Percentiles rank a stretch among this genome's conserved stretches.
These are phyloP conservation scores for Lutjanus campechanus DNA, from an alignment of 2,797 vertebrate genomes.

Conservation along the genomic window DNA sequence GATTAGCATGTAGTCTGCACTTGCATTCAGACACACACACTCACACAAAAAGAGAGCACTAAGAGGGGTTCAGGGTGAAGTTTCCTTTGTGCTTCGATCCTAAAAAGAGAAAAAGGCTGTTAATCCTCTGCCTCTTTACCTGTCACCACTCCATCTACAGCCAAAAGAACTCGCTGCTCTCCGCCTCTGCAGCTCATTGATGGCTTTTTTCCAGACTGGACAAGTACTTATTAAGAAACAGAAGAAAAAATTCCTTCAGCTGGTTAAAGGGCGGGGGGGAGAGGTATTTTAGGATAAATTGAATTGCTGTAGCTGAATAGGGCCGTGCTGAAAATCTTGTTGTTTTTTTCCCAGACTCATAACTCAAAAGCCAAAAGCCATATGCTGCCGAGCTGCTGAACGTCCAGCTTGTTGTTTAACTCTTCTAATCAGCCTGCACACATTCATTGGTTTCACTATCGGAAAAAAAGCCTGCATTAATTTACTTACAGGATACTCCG, in stretches of 20 bases:
- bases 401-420: conserved; percentile 62
- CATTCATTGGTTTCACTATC: conserved; percentile 55
- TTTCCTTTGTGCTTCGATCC: conserved; percentile 63
- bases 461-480: conserved; percentile 52
- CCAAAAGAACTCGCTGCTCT: conserved; percentile 53
- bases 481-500: conserved; percentile 58
- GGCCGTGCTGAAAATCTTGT: conserved; percentile 38
- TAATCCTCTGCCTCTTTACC: conserved; percentile 74
- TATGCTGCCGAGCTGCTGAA: conserved; percentile 46
- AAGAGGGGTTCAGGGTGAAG: conserved; percentile 48
- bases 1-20: conserved; percentile 47
- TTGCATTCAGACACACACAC: conserved; percentile 14
- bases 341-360: conserved; percentile 53
- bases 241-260: conserved; percentile 50
- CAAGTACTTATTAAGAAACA: conserved; percentile 75
- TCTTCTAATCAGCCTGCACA: conserved; percentile 60
- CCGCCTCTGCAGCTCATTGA: conserved; percentile 48
- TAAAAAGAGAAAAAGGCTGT: conserved; percentile 66
- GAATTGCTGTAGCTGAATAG: conserved; percentile 42
- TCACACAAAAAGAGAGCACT: conserved; percentile 8
- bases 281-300: conserved; percentile 52
- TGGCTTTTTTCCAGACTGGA: conserved; percentile 58
- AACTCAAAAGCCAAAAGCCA: conserved; percentile 66
- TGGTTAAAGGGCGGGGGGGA: conserved; percentile 37
- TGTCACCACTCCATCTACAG: conserved; percentile 69